phyloP scores from a whole-genome alignment of 23 tunicate species.

The Aplidium turbinatum region DNA sequence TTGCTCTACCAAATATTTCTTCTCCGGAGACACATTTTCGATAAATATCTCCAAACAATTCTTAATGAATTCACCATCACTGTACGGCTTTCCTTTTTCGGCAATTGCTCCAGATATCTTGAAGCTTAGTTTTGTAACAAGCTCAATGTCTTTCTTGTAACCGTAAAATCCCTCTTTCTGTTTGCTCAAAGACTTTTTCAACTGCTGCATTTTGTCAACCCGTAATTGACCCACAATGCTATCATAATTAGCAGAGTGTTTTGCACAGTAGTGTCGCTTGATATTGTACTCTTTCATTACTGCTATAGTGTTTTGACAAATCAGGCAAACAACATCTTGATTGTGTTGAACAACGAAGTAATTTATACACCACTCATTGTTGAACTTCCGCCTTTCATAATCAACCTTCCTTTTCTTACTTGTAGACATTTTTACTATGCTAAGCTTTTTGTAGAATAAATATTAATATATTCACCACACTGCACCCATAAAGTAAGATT shows the following conservation, averaged over 20 bases:
- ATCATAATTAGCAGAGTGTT: slow-evolving; percentile 1
- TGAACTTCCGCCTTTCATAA: too few relatives aligned
- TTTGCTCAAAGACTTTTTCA: slow-evolving; percentile 1
- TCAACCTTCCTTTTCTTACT: too few relatives aligned
- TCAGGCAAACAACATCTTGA: too few relatives aligned
- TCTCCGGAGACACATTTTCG: slow-evolving; percentile 14
- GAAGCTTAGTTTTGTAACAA: slow-evolving; percentile 22
- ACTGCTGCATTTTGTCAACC: not conserved
- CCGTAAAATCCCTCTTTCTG: slow-evolving; percentile 4
- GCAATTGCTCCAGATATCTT: slow-evolving; percentile 25
- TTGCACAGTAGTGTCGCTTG: too few relatives aligned
- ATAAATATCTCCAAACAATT: slow-evolving; percentile 30
- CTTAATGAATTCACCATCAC: slow-evolving; percentile 5
- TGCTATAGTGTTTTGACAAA: too few relatives aligned
- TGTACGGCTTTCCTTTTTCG: slow-evolving; percentile 31
- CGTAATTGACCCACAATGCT: not conserved
- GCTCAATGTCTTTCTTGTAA: slow-evolving; percentile 20
- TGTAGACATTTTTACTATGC: too few relatives aligned
- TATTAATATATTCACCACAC: too few relatives aligned
- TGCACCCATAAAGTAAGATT: too few relatives aligned
- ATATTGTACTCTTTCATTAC: too few relatives aligned
- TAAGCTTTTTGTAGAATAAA: too few relatives aligned
- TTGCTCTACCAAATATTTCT: slow-evolving; percentile 17
- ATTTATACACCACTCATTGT: too few relatives aligned
- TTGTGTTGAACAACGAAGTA: too few relatives aligned